Base-by-base conservation (phyloP, 2,888 invertebrate species). In the Fissipunctia ypsillon region DNA sequence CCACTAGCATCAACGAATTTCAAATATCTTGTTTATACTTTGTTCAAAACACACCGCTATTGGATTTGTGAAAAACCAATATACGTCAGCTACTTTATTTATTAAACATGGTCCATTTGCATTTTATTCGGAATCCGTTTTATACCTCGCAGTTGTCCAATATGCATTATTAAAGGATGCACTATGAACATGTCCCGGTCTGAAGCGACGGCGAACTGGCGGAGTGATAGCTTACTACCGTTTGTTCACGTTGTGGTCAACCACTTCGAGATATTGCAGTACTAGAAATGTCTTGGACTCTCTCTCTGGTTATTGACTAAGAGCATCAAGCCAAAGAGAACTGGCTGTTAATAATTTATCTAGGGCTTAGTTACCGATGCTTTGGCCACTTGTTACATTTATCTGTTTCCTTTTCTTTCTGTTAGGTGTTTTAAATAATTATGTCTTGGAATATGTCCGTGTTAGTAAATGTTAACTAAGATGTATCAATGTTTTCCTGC, bases 61-160 rank as follows among this genome's bases (percentile, higher is more conserved):
- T 68, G 48, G 54, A 73, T 73, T 73, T 50, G 60, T 59, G 52
- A 68, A 78, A 73, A 78, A 65, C 54, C 59, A 79, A 73, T 78
- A 73, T 65, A 56, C 28, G 54, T 61, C 19, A 19, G 54, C n/a
- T 61, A 56, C 65, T 78, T 73, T 68, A 68, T 78, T 78, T 78
- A 78, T 57, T 78, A 54, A 64, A 74, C 50, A 59, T 54, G 57
- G n/a, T 54, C 3, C 57, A 80, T 81, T 80, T 80, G 71, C 68
- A 76, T 80, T 80, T 81, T 76, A 72, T 80, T 66, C 67, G 22
- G 16, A 61, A 69, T 54, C 57, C 61, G 28, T 57, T 76, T 76
- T 72, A 72, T 63, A 22, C 69, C 41, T 43, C 14, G 70, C 9
- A 65, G 3, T 6, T 59, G 66, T 76, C 38, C 50, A 56, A 60